Percentiles rank a stretch among this genome's conserved stretches.
These are phyloP conservation scores for Epirrhoe alternata DNA, from an alignment of 2,888 invertebrate species.

Conservation along the genomic window DNA sequence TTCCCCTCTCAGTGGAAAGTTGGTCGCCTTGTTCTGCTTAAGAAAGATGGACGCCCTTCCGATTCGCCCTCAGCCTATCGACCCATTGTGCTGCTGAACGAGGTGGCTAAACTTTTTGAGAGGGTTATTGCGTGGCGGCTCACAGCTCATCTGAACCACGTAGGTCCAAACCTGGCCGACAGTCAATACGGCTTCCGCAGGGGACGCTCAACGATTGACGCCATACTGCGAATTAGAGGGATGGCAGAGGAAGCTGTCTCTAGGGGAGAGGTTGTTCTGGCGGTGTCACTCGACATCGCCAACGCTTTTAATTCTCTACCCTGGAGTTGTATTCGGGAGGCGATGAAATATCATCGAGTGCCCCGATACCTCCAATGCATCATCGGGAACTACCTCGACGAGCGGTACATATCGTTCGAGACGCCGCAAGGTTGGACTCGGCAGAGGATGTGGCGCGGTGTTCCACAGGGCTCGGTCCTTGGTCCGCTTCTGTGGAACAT, in stretches of 20 bases:
- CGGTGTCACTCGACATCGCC: background rate
- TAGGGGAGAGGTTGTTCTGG: background rate
- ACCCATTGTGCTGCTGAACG: background rate
- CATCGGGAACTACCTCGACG: no score
- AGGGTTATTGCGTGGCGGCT: background rate
- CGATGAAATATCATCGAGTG: no score
- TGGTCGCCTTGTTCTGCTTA: background rate
- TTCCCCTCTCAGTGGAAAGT: background rate
- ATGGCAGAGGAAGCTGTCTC: background rate
- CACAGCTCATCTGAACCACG: background rate
- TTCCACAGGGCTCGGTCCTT: no score
- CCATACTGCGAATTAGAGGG: background rate
- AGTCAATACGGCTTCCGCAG: constrained; percentile 3
- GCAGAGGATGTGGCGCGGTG: no score
- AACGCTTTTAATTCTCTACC: no score
- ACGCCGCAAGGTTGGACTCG: no score
- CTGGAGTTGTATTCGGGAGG: no score
- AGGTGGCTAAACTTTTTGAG: background rate
- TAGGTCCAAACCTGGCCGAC: background rate
- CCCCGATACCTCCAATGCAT: no score
- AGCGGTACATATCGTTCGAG: no score
- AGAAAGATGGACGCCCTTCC: background rate
- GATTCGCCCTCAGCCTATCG: background rate
- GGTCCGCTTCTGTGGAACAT: no score
- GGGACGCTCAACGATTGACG: constrained; percentile 6